These are phyloP conservation scores for Heliconius hermathena DNA, from an alignment of 1,140 invertebrate genomes.

Conservation along the genomic window DNA sequence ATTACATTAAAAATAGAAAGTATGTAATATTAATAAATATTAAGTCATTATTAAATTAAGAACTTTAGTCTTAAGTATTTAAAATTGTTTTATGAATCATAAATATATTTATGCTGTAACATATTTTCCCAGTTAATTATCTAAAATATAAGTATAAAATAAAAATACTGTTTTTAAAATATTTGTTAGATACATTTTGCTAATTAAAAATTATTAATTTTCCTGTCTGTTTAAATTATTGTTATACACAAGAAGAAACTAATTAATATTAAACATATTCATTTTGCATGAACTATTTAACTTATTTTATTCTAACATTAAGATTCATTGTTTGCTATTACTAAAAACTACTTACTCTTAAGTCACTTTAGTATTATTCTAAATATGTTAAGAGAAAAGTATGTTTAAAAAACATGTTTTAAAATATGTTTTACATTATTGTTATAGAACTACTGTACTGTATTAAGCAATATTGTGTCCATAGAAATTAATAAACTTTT, in stretches of 20 bases:
- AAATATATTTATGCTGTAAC: background rate
- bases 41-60: conserved; percentile 35
- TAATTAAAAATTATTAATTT: background rate
- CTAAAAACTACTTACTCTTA: conserved; percentile 71
- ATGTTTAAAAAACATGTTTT: conserved; percentile 15
- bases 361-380: conserved; percentile 56
- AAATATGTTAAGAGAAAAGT: conserved; percentile 68
- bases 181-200: background rate
- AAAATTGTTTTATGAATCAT: background rate
- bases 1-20: background rate
- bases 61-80: conserved; percentile 4
- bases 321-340: background rate
- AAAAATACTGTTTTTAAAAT: background rate
- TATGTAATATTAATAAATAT: conserved; percentile 16
- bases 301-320: background rate
- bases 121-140: background rate
- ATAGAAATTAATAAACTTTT: conserved; percentile 10
- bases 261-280: background rate
- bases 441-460: background rate
- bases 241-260: background rate
- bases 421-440: conserved; percentile 59
- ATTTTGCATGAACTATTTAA: conserved; percentile 10
- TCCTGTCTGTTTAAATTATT: background rate
- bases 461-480: conserved; percentile 8
- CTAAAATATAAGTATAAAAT: background rate